Conservation (phyloP, 2,113 vertebrate genomes). For the Lepidothrix coronata region DNA sequence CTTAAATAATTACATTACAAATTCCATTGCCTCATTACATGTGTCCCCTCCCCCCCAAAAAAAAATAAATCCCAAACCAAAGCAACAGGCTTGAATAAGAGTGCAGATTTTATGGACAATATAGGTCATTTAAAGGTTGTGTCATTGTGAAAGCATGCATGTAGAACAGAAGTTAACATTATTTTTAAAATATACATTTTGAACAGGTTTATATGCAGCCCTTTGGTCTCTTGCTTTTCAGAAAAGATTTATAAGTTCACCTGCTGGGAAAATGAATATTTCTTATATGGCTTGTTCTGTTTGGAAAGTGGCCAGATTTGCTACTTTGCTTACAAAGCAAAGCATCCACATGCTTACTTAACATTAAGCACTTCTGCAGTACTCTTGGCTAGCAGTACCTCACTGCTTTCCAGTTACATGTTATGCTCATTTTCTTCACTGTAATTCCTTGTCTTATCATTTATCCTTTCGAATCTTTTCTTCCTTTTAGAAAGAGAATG, state of each 20-base stretch:
- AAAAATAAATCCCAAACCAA: neutral
- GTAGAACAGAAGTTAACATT: neutral
- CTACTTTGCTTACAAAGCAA: neutral
- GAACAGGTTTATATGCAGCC: neutral
- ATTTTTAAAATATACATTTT: neutral
- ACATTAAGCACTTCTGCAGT: neutral
- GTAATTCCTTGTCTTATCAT: neutral
- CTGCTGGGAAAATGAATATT: neutral
- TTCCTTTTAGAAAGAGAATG: neutral
- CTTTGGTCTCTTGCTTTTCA: neutral
- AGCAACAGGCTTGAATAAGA: neutral
- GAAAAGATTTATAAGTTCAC: neutral
- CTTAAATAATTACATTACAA: neutral
- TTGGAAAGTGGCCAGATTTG: neutral
- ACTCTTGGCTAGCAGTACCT: neutral
- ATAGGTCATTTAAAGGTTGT: neutral
- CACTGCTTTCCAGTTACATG: neutral
- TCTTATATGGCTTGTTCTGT: neutral
- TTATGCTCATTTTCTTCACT: neutral
- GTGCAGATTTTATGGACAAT: neutral
- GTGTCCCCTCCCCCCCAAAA: accelerated
- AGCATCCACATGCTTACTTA: neutral
- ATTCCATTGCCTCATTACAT: neutral
- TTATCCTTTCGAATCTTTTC: neutral
- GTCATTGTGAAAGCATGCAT: neutral